These are phyloP conservation scores for Calypte anna DNA, from an alignment of 2,113 vertebrate species.

Conservation along the genomic window DNA sequence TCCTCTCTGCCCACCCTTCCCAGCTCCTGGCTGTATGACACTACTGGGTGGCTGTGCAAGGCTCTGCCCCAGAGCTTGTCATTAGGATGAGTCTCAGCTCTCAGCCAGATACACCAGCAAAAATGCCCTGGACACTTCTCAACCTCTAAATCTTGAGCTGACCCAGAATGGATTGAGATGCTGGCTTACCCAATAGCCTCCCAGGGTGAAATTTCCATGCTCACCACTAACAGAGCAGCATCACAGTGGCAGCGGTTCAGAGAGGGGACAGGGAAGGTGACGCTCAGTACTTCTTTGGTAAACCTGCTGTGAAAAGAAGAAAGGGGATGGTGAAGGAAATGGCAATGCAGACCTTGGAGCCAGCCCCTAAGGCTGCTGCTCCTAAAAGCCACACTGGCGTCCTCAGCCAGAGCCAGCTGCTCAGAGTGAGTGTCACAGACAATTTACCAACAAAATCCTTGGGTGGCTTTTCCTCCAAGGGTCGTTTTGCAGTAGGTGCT, in stretches of 20 bases:
- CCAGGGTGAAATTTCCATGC: not conserved
- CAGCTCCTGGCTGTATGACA: not conserved
- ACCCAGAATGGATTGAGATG: not conserved
- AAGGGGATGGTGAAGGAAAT: not conserved
- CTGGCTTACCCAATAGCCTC: not conserved
- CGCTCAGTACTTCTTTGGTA: not conserved
- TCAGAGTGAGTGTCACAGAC: not conserved
- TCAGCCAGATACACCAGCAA: not conserved
- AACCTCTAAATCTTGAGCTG: not conserved
- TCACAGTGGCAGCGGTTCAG: accelerated
- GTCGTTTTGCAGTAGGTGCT: not conserved
- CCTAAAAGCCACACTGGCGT: not conserved
- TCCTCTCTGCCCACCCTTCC: not conserved
- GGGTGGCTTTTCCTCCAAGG: not conserved
- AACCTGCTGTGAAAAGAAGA: not conserved
- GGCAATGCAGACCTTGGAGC: not conserved
- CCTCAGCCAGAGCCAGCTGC: not conserved
- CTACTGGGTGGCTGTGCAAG: not conserved
- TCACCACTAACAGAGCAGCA: accelerated
- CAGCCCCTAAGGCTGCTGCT: not conserved
- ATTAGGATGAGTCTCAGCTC: not conserved
- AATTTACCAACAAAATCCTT: not conserved
- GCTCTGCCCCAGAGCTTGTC: not conserved
- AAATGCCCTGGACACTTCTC: not conserved
- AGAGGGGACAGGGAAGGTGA: accelerated